These are phyloP conservation scores for Hipparchia sbordonii DNA, from an alignment of 2,888 invertebrate genomes.

Conservation along the genomic window DNA sequence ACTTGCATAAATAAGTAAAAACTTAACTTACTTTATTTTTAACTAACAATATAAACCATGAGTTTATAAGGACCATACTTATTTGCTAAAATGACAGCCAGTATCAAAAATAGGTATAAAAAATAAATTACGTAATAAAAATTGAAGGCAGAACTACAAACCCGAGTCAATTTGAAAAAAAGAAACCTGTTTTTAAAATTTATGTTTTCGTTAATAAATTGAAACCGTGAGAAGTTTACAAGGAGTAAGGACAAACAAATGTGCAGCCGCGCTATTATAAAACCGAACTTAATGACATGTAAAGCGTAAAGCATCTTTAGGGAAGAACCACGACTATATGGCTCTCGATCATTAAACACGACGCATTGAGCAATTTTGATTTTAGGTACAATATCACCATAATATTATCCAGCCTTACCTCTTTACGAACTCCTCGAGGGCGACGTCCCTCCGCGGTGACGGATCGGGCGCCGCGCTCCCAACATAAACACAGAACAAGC, in stretches of 20 bases:
- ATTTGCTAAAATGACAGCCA: too few relatives aligned
- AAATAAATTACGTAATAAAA: neutral
- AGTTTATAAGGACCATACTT: too few relatives aligned
- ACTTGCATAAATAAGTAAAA: too few relatives aligned
- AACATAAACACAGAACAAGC: conserved; percentile 82
- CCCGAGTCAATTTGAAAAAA: neutral
- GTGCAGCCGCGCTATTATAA: neutral
- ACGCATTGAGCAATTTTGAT: conserved; percentile 1
- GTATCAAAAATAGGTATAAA: too few relatives aligned
- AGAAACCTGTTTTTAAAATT: neutral
- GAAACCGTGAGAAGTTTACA: conserved; percentile 2
- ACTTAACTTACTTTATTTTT: too few relatives aligned
- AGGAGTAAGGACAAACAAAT: neutral
- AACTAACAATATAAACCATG: too few relatives aligned
- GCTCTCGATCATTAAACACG: conserved; percentile 41
- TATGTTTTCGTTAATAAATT: neutral
- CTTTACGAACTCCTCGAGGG: conserved; percentile 74
- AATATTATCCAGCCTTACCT: conserved; percentile 55
- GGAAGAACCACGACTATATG: neutral
- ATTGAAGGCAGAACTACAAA: neutral
- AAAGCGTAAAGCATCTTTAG: neutral
- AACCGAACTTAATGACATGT: conserved; percentile 2
- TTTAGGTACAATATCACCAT: conserved; percentile 20
- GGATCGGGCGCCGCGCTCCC: conserved; percentile 71
- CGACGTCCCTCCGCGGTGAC: conserved; percentile 75